These are phyloP conservation scores for zebrafish (Danio rerio) DNA, from an alignment of 2,113 vertebrate genomes.

Conservation along the genomic window DNA sequence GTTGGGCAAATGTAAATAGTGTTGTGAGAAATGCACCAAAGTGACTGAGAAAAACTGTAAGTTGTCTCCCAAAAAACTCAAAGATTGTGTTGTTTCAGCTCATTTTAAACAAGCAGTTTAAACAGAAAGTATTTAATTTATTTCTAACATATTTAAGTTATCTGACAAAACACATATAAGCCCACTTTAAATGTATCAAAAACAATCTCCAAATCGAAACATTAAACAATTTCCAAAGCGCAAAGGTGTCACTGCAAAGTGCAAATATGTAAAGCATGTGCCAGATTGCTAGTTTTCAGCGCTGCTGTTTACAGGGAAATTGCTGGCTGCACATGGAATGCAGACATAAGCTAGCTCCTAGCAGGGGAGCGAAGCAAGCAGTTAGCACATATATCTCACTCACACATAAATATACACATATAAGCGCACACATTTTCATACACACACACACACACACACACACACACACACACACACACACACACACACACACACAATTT, in stretches of 20 bases:
- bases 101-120: too few relatives aligned
- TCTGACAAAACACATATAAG: background rate
- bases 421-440: background rate
- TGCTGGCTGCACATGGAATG: background rate
- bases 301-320: background rate
- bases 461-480: too few relatives aligned
- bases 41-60: too few relatives aligned
- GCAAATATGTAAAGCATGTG: background rate
- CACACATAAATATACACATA: conserved; percentile 11
- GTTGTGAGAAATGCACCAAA: too few relatives aligned
- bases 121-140: too few relatives aligned
- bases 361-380: conserved; percentile 17
- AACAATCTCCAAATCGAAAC: background rate
- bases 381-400: conserved; percentile 18
- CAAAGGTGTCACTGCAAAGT: background rate
- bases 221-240: background rate
- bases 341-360: background rate
- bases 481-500: too few relatives aligned
- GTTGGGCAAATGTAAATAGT: too few relatives aligned
- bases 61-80: too few relatives aligned
- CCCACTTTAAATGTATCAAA: background rate
- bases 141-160: background rate
- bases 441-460: background rate
- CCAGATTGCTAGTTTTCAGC: background rate
- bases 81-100: too few relatives aligned